phyloP scores from a whole-genome alignment of 2,888 invertebrate species.

The Caenorhabditis imperialis region DNA sequence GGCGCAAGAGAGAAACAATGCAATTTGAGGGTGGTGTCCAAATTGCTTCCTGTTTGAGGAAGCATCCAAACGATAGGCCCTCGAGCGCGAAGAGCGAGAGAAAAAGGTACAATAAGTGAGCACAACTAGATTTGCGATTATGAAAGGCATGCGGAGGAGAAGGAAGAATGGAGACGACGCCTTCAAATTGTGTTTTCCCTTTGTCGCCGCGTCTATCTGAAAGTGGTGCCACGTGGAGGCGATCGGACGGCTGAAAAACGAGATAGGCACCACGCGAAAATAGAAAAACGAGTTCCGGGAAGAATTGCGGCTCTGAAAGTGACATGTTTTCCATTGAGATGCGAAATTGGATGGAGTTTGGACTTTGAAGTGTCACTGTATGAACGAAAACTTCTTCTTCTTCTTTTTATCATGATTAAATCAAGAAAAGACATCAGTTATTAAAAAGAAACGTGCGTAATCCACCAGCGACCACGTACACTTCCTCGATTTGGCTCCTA shows the following conservation, averaged over 20 bases:
- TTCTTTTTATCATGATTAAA: too few species aligned
- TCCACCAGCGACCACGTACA: too few species aligned
- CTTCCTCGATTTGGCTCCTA: too few species aligned
- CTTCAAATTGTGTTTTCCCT: slow-evolving; percentile 25
- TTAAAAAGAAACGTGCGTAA: too few species aligned
- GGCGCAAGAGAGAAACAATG: slow-evolving; percentile 28
- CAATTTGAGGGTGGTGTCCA: slow-evolving; percentile 24
- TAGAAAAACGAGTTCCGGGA: slow-evolving; percentile 19
- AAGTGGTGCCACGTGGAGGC: slow-evolving; percentile 27
- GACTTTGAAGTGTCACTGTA: too few species aligned
- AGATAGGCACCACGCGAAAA: slow-evolving; percentile 13
- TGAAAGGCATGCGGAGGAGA: slow-evolving; percentile 19
- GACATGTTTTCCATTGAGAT: too few species aligned
- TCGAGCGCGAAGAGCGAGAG: background rate
- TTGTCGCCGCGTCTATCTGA: slow-evolving; percentile 6
- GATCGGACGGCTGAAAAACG: slow-evolving; percentile 5
- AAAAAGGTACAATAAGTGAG: slow-evolving; percentile 33
- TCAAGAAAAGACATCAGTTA: too few species aligned
- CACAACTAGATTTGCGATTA: slow-evolving; percentile 39
- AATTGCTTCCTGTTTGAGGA: slow-evolving; percentile 47
- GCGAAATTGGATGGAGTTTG: too few species aligned
- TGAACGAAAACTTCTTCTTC: too few species aligned
- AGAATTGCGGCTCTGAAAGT: too few species aligned
- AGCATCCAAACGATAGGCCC: slow-evolving; percentile 2
- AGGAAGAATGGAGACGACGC: slow-evolving; percentile 7